phyloP scores from a whole-genome alignment of 2,113 vertebrate species.

The Nasalis larvatus region DNA sequence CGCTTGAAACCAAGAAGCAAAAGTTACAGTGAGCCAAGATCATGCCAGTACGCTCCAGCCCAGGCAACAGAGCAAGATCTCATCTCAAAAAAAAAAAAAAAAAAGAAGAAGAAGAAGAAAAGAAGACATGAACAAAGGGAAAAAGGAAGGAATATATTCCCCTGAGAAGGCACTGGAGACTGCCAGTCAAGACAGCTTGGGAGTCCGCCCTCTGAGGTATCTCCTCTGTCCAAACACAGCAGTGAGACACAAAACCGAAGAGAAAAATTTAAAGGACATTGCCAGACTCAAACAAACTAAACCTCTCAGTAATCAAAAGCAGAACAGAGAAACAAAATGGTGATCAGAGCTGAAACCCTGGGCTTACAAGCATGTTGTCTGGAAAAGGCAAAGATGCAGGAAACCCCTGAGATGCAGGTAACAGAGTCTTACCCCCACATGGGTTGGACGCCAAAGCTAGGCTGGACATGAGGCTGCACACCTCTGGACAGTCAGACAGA shows the following conservation, averaged over 20 bases:
- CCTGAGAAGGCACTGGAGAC: not conserved
- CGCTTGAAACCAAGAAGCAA: no score
- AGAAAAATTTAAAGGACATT: not conserved
- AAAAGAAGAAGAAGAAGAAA: no score
- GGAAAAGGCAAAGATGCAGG: not conserved
- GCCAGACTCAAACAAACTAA: not conserved
- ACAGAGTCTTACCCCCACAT: not conserved
- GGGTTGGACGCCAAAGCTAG: not conserved
- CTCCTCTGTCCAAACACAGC: not conserved
- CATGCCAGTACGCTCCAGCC: no score
- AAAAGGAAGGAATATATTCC: not conserved
- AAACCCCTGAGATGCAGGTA: not conserved
- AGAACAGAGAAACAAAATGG: not conserved
- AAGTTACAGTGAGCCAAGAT: no score
- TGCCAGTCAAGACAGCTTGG: not conserved
- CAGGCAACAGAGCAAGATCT: no score
- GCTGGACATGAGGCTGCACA: not conserved
- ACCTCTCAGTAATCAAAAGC: not conserved
- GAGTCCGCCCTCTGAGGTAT: not conserved
- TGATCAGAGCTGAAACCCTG: not conserved
- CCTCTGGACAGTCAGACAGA: no score
- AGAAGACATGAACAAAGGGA: no score
- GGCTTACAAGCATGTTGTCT: not conserved
- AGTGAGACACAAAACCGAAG: not conserved
- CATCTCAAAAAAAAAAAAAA: no score